Evolutionary conservation across 1,140 invertebrate species (phyloP).

Genomic region (Laupala kohalensis): DNA sequence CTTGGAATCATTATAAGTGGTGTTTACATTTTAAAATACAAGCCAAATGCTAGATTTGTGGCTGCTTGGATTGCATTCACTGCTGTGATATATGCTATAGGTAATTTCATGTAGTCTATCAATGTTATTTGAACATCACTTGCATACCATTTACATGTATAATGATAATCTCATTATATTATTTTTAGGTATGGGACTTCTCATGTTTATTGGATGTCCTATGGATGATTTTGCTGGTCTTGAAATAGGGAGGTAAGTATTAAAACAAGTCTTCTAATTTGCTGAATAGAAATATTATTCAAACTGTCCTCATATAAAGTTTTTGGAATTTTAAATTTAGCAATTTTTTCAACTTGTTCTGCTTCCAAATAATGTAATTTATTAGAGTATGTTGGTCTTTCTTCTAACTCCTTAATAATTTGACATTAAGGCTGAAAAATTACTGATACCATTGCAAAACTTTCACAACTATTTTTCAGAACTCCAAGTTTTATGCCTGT

Average conservation of each 20-base stretch:
- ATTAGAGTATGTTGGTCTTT: no score
- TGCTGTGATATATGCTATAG: constrained; percentile 70
- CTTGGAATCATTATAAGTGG: constrained; percentile 76
- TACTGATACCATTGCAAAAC: no score
- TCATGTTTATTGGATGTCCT: constrained; percentile 82
- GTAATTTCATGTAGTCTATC: constrained; percentile 31
- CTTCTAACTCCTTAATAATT: no score
- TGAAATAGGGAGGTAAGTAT: neutral
- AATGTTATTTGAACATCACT: neutral
- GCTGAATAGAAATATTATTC: no score
- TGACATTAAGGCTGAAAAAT: no score
- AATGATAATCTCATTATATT: constrained; percentile 6
- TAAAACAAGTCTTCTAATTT: neutral
- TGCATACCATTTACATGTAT: neutral
- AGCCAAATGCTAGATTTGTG: constrained; percentile 71
- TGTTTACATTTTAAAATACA: constrained; percentile 65
- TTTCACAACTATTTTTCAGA: neutral
- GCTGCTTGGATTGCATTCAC: constrained; percentile 83
- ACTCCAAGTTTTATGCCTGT: constrained; percentile 36
- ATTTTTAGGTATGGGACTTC: constrained; percentile 59
- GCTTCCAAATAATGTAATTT: no score
- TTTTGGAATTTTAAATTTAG: no score
- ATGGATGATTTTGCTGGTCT: constrained; percentile 69
- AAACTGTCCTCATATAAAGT: no score
- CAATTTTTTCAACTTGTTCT: no score